Conservation (phyloP, 2,797 vertebrate species). For the Atherinosoma microstoma region DNA sequence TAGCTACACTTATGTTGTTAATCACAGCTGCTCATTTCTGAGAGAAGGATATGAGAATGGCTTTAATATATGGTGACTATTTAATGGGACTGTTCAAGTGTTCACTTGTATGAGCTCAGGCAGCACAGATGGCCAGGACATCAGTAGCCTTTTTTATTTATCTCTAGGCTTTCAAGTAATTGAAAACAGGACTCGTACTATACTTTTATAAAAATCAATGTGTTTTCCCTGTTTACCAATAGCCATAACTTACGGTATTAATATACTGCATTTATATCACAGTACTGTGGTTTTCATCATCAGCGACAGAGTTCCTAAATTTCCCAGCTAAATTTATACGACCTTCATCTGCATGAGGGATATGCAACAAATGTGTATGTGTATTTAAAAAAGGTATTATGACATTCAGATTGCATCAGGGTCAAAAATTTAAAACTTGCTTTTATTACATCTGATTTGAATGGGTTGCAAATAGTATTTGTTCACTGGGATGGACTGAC, state of each 20-base stretch:
- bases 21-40: constrained; percentile 51
- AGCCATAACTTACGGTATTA: not conserved
- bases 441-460: not conserved
- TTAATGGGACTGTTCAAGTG: constrained; percentile 15
- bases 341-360: not conserved
- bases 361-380: not conserved
- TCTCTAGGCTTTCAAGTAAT: not conserved
- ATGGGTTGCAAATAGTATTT: not conserved
- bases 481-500: no score
- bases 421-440: not conserved
- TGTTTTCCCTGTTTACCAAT: not conserved
- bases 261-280: not conserved
- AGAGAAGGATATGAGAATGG: constrained; percentile 25
- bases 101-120: not conserved
- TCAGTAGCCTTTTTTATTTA: not conserved
- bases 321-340: not conserved
- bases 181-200: not conserved
- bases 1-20: constrained; percentile 51
- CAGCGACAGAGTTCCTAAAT: not conserved
- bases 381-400: no score
- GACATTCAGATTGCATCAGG: not conserved
- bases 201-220: no score
- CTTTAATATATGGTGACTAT: constrained; percentile 23
- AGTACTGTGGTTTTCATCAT: not conserved
- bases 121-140: not conserved